Evolutionary conservation across 2,797 vertebrate species (phyloP).

Genomic region (Pangasius djambal): DNA sequence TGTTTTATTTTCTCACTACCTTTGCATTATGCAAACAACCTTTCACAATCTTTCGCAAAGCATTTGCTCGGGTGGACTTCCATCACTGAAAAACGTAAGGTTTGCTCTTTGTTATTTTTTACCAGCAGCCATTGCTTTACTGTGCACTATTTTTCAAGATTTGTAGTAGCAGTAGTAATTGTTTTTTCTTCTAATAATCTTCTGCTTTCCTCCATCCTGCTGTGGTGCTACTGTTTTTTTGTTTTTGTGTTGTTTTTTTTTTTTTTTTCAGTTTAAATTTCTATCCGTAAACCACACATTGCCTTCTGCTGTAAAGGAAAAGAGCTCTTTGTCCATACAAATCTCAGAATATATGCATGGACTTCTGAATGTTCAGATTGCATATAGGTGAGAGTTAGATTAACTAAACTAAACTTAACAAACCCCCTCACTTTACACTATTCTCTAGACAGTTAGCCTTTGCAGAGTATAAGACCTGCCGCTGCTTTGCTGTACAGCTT

Average conservation of each 20-base stretch:
- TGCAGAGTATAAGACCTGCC: background rate
- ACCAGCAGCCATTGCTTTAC: constrained; percentile 27
- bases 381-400: background rate
- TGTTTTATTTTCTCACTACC: constrained; percentile 57
- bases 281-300: constrained; percentile 31
- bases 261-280: background rate
- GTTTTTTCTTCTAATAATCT: constrained; percentile 1
- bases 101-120: background rate
- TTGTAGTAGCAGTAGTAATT: background rate
- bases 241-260: background rate
- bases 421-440: background rate
- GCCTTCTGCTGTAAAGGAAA: constrained; percentile 30
- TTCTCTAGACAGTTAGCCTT: background rate
- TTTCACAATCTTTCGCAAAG: constrained; percentile 37
- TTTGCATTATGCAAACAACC: constrained; percentile 49
- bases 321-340: background rate
- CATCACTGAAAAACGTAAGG: constrained; percentile 29
- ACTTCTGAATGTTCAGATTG: background rate
- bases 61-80: constrained; percentile 41
- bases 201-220: constrained; percentile 10
- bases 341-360: constrained; percentile 17
- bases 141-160: constrained; percentile 28
- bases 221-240: constrained; percentile 20
- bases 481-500: background rate
- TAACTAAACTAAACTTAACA: background rate